Evolutionary conservation across 1,140 invertebrate species (phyloP), one percentile per base, ranked within the genome.

Genomic region (Drosophila nigrodunni): DNA sequence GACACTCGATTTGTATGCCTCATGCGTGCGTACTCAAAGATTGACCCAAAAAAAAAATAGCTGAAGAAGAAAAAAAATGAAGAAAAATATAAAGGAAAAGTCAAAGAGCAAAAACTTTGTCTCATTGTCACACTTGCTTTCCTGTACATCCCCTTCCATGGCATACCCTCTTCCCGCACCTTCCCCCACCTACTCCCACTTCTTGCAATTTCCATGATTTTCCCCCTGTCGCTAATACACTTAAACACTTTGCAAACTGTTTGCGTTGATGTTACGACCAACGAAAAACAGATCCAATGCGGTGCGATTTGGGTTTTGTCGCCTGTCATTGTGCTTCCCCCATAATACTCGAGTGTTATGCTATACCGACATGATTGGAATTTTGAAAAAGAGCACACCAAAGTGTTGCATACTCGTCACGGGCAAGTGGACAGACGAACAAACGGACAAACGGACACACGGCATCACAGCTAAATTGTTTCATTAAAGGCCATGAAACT

Each of bases 1-100:
- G 41, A 43, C 59, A 64, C 61, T 65, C 66, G 59, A 86, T 85
- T 85, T 81, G 82, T 85, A 81, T 86, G 82, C 82, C 67, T 46
- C 41, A 60, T 65, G 74, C 82, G 78, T 86, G 59, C 68, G 73
- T 77, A 46, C 35, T 46, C 21, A 21, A 34, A 55, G 34, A 41
- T 9, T 50, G 49, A 49, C 47, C 47, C 47, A 39, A 54, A 55
- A 55, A 55, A 39, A 10, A 13, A 35, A 18, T 7, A 10, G 25
- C 18, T 21, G 11, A 50, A 37, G 1, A 55, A 13, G 41, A 59
- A 13, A 59, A 41, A 9, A 18, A 30, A 30, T 30, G 25, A 30
- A 30, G 25, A 30, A 30, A 30, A 30, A 30, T 30, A 30, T 30
- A 30, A 30, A 4, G 25, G 25, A 13, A 44, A 59, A 59, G 57